Percentiles rank a stretch among this genome's conserved stretches.
Conservation (phyloP, 2,797 vertebrate species). For the Enteromius trimaculatus region DNA sequence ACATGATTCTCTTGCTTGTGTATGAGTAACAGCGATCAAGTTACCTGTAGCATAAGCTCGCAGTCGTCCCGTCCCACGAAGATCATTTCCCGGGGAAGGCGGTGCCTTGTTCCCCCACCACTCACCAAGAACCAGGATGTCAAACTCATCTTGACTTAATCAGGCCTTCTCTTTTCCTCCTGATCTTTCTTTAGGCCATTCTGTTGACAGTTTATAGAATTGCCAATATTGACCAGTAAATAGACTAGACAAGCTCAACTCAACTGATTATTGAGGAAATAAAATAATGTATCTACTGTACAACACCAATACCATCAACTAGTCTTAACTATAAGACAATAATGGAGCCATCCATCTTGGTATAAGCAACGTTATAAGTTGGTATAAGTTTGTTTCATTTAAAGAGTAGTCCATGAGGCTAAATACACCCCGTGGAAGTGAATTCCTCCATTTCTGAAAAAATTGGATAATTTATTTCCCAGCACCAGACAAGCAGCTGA, state of each 20-base stretch:
- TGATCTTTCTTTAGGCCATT: conserved; percentile 78
- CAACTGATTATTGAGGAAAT: not conserved
- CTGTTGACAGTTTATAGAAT: conserved; percentile 58
- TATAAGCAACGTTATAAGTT: too few species aligned
- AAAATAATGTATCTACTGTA: not conserved
- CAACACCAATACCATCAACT: not conserved
- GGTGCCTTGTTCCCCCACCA: conserved; percentile 91
- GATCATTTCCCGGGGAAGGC: conserved; percentile 98
- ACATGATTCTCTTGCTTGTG: not conserved
- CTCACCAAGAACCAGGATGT: conserved; percentile 99
- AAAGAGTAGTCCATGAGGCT: not conserved
- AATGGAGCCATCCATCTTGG: not conserved
- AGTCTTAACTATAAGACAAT: not conserved
- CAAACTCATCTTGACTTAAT: conserved; percentile 86
- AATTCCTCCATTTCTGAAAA: conserved; percentile 37
- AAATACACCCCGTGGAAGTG: conserved; percentile 3
- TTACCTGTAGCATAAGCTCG: conserved; percentile 98
- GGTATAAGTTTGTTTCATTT: conserved; percentile 4
- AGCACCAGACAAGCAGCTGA: conserved; percentile 54
- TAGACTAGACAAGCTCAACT: not conserved
- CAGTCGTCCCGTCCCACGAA: conserved; percentile 98
- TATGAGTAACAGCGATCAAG: conserved; percentile 37
- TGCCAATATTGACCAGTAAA: too few species aligned
- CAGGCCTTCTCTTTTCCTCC: conserved; percentile 53
- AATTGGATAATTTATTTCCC: conserved; percentile 51